Base-by-base conservation (phyloP, 2,888 invertebrate species). In the Schizotus pectinicornis region DNA sequence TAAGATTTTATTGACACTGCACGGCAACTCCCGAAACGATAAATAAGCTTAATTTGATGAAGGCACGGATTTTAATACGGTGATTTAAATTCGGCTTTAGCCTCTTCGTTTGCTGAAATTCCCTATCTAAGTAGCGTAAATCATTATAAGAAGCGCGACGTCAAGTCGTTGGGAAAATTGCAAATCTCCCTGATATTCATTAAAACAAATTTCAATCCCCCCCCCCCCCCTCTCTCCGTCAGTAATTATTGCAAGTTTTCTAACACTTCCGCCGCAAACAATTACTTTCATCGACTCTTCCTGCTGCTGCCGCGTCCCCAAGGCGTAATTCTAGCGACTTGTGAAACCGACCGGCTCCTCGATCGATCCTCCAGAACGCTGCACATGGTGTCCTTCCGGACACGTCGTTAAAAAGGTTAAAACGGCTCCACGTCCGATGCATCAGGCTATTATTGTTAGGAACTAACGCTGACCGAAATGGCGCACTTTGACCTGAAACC, bases 1-100 rank as follows among this genome's bases (percentile, higher is more conserved):
- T 63, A 63, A 61, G 60, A 62, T 61, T 66, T 63, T 61, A 62
- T 64, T 59, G 63, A 61, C 63, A 56, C 56, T 56, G 56, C 59
- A 53, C 56, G 47, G 61, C 48, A 56, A 56, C 47, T 52, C 47
- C 45, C 54, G 14, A 34, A 55, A 61, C 64, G 64, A 67, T 67
- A 65, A 65, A 66, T 67, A 67, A 66, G 62, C 60, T 63, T 68
- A 67, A 68, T 68, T 65, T 64, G 58, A 64, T 61, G 56, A 63
- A 59, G 60, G 56, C 64, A 62, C 68, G 67, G 59, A 64, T 68
- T 66, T 67, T 66, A 68, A 68, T 68, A 52, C 61, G 61, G 58
- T 56, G 56, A 66, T 67, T 67, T 64, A 59, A 61, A 68, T 65
- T 63, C 62, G 52, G 56, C 45, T 42, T 51, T 50, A 42, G 52